Evolutionary conservation across 2,888 invertebrate species (phyloP).

Genomic region (Agrotis clavis): DNA sequence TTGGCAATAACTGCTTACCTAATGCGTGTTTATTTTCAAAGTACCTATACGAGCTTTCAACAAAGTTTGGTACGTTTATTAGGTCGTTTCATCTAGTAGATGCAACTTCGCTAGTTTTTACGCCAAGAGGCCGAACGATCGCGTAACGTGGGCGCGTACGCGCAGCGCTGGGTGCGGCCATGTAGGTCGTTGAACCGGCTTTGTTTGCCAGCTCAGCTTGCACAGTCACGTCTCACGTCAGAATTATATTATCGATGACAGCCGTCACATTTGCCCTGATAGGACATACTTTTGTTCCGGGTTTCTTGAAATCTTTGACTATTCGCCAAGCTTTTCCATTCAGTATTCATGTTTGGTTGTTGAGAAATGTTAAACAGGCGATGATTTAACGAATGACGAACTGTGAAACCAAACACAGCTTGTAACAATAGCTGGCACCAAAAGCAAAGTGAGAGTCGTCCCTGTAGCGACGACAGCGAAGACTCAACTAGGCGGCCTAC

Average conservation of each 20-base stretch:
- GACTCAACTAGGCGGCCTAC: conserved; percentile 64
- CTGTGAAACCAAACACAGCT: conserved; percentile 69
- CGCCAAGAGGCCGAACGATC: conserved; percentile 71
- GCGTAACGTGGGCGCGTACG: conserved; percentile 84
- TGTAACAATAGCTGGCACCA: conserved; percentile 77
- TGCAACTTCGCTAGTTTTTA: conserved; percentile 66
- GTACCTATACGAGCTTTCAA: conserved; percentile 1
- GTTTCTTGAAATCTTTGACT: conserved; percentile 45
- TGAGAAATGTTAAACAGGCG: conserved; percentile 28
- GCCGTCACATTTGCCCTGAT: conserved; percentile 69
- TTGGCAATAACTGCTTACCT: background rate
- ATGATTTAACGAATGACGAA: conserved; percentile 46
- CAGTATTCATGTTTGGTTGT: conserved; percentile 35
- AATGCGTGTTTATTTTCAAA: conserved; percentile 1
- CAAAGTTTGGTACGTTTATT: conserved; percentile 31
- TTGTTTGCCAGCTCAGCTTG: conserved; percentile 91
- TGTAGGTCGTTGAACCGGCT: conserved; percentile 89
- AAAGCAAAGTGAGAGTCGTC: conserved; percentile 81
- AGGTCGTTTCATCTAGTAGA: conserved; percentile 48
- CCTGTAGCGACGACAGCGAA: conserved; percentile 28
- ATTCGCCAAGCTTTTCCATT: conserved; percentile 38
- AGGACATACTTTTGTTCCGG: conserved; percentile 55
- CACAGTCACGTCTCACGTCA: conserved; percentile 80
- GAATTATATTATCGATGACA: conserved; percentile 84
- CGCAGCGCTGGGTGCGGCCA: conserved; percentile 85